phyloP scores from a whole-genome alignment of 2,113 vertebrate species.

The Myrmecophaga tridactyla region DNA sequence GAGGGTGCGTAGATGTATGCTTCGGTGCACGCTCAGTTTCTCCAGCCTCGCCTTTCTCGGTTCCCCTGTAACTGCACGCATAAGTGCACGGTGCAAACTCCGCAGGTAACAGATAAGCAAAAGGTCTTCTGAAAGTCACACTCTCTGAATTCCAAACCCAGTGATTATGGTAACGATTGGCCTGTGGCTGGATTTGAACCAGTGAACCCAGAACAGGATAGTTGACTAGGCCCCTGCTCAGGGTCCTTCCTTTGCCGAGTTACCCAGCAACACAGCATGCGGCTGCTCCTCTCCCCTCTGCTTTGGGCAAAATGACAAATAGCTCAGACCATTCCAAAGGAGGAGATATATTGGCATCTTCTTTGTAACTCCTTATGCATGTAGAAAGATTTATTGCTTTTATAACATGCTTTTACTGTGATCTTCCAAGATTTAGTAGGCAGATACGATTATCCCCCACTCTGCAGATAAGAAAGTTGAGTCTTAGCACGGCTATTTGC shows the following conservation, averaged over 20 bases:
- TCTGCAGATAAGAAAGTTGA: neutral
- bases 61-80: neutral
- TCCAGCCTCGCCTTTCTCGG: neutral
- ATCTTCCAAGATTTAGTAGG: neutral
- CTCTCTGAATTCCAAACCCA: slow-evolving; percentile 45
- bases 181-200: slow-evolving; percentile 65
- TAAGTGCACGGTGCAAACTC: neutral
- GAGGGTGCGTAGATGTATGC: neutral
- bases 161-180: slow-evolving; percentile 52
- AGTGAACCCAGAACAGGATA: slow-evolving; percentile 47
- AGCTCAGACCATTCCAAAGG: neutral
- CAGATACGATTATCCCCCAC: neutral
- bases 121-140: slow-evolving; percentile 44
- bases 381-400: neutral
- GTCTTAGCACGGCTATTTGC: neutral
- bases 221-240: neutral
- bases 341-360: neutral
- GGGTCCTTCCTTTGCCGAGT: neutral
- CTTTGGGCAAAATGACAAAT: neutral
- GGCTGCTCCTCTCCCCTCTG: neutral
- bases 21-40: neutral
- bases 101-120: slow-evolving; percentile 23
- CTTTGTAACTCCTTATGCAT: neutral
- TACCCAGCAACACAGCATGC: neutral
- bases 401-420: neutral